Base-by-base conservation (phyloP, 2,797 vertebrate species). In the Choloepus didactylus region DNA sequence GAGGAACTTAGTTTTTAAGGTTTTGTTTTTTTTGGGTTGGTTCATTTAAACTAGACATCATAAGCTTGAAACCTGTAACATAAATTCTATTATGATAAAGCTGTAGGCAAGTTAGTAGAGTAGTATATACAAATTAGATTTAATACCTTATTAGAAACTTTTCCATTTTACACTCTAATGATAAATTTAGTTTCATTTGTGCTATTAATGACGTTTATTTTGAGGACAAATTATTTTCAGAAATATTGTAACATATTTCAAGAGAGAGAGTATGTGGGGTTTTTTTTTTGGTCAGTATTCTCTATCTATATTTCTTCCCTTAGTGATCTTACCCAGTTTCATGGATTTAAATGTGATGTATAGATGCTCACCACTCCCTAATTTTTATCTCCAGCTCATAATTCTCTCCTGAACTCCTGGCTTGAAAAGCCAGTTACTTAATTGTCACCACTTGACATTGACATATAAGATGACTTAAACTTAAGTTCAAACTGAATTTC, bases 181-280 rank as follows among this genome's bases (percentile, higher is more conserved):
- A 56, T 66, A 75, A 27, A 31, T 81, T 91, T 75, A 73, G n/a
- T 75, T 95, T 76, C 5, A 88, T 83, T 73, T 77, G 51, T 80
- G 10, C 83, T 76, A 87, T 41, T 80, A 31, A 62, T 38, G 64
- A 81, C 38, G 25, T 75, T 93, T 67, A 75, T 82, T 59, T 75
- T 93, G 31, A 38, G 82, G 46, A 35, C 18, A 56, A 81, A 93
- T 81, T 56, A 62, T 54, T 81, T 72, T 73, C 19, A 18, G 4
- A 83, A 73, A 81, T 91, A 73, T 21, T 60, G 10, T 87, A 25
- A 73, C 29, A 23, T 72, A 87, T 62, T 87, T 92, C 46, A 56
- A 44, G 64, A 81, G 21, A 31, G 5, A 9, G 14, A n/a, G 14
- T 23, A 49, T 93, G 19, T 49, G 46, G 46, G 46, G 46, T 44